Evolutionary conservation across 1,140 invertebrate species (phyloP), one percentile per base, ranked within the genome.

Genomic region (Saccostrea glomerata): DNA sequence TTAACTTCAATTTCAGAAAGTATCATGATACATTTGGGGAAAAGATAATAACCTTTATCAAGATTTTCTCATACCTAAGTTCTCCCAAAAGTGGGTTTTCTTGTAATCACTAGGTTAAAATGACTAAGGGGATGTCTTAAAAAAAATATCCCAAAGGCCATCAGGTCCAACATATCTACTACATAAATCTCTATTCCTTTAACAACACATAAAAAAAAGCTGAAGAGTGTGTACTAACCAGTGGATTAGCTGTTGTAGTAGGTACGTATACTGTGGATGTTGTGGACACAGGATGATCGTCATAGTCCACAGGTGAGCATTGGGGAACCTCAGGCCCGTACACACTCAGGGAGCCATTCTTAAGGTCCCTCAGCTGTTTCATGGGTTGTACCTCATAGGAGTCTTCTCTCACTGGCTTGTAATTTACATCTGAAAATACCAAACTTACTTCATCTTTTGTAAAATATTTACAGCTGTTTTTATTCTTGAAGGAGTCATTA

Each of bases 391-490:
- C 47, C 77, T 23, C 9, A 63, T 85, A 87, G 13, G 70, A 25
- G 9, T 40, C 83, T 40, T 63, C 47, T 20, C 20, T 40, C 7
- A 84, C 89, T 66, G 92, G 92, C 17, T 82, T 88, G 82, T 88
- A 92, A 6, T 83, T 90, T 66, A 90, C 90, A 47, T 92, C 92
- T 92, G 88, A 25, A 55, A 47, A 84, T 15, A 7, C 23, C 23
- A 82, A 36, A 47, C 47, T 47, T 47, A 47, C 9, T 6, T 2
- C 47, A 47, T 47, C 6, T 47, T 0, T 47, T 47, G 47, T 47
- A 47, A 5, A 47, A 47, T 47, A 47, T 47, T 47, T 47, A 47
- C 40, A 47, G 40, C 40, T 47, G 1, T 6, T 47, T 47, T 47
- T 9, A 47, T 0, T 47, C 47, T 47, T 7, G 2, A 47, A 47